Percentiles rank a stretch among this genome's conserved stretches.
Conservation (phyloP, 2,113 vertebrate genomes). For the Cottus gobio region DNA sequence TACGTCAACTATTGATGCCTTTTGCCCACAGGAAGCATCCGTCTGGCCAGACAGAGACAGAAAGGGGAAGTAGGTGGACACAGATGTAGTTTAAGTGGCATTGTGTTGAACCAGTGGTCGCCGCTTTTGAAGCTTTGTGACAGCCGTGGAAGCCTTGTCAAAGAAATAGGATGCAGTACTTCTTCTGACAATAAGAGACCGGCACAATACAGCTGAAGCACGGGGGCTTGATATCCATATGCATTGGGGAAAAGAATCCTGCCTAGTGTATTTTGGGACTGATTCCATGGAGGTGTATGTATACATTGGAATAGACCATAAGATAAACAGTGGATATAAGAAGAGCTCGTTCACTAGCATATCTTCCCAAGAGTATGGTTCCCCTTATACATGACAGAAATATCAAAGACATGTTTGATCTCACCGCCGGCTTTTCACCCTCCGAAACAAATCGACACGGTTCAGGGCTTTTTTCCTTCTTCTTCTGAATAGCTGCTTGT, state of each 20-base stretch:
- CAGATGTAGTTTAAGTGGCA: constrained; percentile 13
- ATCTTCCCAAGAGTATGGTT: constrained; percentile 60
- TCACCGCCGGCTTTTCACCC: constrained; percentile 65
- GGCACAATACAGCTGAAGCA: constrained; percentile 34
- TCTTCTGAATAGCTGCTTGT: constrained; percentile 62
- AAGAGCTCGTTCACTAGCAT: constrained; percentile 51
- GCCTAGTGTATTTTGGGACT: constrained; percentile 41
- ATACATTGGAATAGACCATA: constrained; percentile 50
- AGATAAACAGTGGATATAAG: constrained; percentile 71
- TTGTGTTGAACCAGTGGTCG: constrained; percentile 25
- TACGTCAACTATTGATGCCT: constrained; percentile 14
- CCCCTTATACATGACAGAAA: constrained; percentile 69
- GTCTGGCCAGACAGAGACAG: constrained; percentile 1
- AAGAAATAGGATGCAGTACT: constrained; percentile 47
- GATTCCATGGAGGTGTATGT: constrained; percentile 50
- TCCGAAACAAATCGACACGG: constrained; percentile 72
- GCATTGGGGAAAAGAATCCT: constrained; percentile 12
- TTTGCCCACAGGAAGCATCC: constrained; percentile 6
- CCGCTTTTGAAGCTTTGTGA: constrained; percentile 29
- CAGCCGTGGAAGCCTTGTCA: constrained; percentile 30
- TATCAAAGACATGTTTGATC: constrained; percentile 81
- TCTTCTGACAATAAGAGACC: constrained; percentile 37
- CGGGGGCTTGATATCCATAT: constrained; percentile 31
- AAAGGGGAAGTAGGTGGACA: constrained; percentile 19
- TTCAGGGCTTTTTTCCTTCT: constrained; percentile 42